Evolutionary conservation across 2,888 invertebrate species (phyloP), one percentile per base, ranked within the genome.

Genomic region (Diaprepes abbreviatus): DNA sequence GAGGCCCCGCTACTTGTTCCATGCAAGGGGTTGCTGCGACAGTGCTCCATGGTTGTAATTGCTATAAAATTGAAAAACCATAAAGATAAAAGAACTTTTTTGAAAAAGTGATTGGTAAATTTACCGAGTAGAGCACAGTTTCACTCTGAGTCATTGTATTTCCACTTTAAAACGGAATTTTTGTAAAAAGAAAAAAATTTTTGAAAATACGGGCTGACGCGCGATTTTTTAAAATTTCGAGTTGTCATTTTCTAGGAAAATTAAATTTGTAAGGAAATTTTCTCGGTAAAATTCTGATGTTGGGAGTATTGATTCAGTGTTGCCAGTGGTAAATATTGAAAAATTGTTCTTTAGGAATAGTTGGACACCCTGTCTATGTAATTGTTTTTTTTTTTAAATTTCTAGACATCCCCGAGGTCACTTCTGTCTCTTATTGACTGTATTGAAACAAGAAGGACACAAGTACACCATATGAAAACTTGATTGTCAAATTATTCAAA

Each of bases 31-130:
- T 86, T 7, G 88, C 87, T 50, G 82, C 82, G 19, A 85, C 85
- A 6, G 84, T 81, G 73, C 84, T 86, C 86, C 86, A 87, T 87
- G 93, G 91, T 87, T 93, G 92, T 73, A 93, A 88, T 91, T 93
- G 93, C 92, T 92, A 74, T 45, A 79, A 79, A 10, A 19, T 17
- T 17, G n/a, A n/a, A n/a, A n/a, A n/a, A n/a, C n/a, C n/a, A n/a
- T n/a, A n/a, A n/a, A n/a, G n/a, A n/a, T n/a, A n/a, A 19, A 10
- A 19, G n/a, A 1, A 10, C 19, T n/a, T 19, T 0, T 10, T 19
- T 1, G 21, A 6, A 5, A 12, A 16, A 50, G 28, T 24, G 14
- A 7, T 28, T 14, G 0, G 12, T 1, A 1, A 36, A 21, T 59
- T 19, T 74, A 77, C 76, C 73, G 77, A 73, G 58, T 77, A 77